Evolutionary conservation across 2,888 invertebrate genomes (phyloP).

Genomic region (Pediacus dermestoides): DNA sequence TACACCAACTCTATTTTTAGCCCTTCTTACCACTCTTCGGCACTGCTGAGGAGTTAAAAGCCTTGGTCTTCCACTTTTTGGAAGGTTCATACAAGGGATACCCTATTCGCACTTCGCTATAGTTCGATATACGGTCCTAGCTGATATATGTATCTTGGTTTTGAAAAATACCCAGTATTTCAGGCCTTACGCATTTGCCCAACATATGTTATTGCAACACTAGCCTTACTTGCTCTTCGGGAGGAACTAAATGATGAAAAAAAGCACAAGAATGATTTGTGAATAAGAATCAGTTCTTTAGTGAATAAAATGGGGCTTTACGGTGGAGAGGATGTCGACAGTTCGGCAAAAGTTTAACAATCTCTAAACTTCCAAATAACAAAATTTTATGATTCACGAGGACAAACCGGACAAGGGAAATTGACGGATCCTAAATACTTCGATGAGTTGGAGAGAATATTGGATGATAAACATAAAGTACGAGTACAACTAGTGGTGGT

Average conservation of each 20-base stretch:
- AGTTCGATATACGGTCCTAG: too few relatives aligned
- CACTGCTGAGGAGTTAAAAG: too few relatives aligned
- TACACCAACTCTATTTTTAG: too few relatives aligned
- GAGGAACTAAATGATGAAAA: constrained; percentile 2
- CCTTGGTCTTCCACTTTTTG: too few relatives aligned
- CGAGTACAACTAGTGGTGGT: constrained; percentile 11
- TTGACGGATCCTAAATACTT: constrained; percentile 10
- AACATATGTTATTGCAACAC: neutral
- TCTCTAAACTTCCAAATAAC: constrained; percentile 3
- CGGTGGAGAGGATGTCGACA: neutral
- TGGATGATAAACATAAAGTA: constrained; percentile 13
- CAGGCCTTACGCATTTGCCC: too few relatives aligned
- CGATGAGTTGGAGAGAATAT: constrained; percentile 10
- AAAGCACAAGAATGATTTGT: neutral
- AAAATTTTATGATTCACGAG: constrained; percentile 12
- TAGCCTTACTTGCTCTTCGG: constrained; percentile 1
- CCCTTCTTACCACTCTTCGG: too few relatives aligned
- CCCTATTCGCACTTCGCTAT: too few relatives aligned
- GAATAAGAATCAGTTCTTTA: neutral
- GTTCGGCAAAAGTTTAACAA: constrained; percentile 7
- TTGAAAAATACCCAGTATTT: too few relatives aligned
- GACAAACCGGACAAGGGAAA: constrained; percentile 10
- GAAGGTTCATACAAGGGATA: too few relatives aligned
- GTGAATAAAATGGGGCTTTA: constrained; percentile 1
- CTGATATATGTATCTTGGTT: too few relatives aligned